Percentiles rank a stretch among this genome's conserved stretches.
Conservation (phyloP, 2,888 invertebrate species). For the Pomacea canaliculata region DNA sequence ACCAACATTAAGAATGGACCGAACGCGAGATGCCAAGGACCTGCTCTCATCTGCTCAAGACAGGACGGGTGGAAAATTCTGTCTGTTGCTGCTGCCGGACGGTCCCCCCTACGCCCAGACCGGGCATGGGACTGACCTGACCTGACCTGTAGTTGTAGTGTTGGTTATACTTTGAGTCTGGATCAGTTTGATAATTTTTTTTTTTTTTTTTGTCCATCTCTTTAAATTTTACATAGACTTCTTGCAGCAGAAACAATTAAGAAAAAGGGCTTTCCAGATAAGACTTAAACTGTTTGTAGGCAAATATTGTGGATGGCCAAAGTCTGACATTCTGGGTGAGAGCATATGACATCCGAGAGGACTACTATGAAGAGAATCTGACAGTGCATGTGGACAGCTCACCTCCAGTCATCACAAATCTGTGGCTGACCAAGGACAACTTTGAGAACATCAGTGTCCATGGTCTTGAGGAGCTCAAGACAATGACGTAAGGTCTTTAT, state of each 20-base stretch:
- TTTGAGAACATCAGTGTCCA: conserved; percentile 34
- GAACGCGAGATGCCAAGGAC: too few species aligned
- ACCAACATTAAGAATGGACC: too few species aligned
- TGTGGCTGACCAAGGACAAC: conserved; percentile 37
- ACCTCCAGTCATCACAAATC: conserved; percentile 36
- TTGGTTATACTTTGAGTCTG: conserved; percentile 6
- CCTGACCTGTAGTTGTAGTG: neutral
- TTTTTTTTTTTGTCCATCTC: too few species aligned
- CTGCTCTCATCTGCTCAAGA: too few species aligned
- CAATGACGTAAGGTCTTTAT: conserved; percentile 31
- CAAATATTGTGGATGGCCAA: conserved; percentile 33
- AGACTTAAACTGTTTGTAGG: conserved; percentile 19
- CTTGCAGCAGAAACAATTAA: neutral
- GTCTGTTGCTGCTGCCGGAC: too few species aligned
- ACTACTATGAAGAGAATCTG: conserved; percentile 30
- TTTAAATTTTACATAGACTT: too few species aligned
- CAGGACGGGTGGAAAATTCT: too few species aligned
- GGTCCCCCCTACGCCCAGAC: too few species aligned
- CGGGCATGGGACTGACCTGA: too few species aligned
- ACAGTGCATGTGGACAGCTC: conserved; percentile 38
- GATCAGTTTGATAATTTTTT: too few species aligned
- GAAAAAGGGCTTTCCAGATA: conserved; percentile 12
- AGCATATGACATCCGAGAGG: conserved; percentile 33
- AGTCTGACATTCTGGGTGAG: conserved; percentile 34
- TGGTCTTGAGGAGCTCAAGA: conserved; percentile 31